Base-by-base conservation (phyloP, 2,113 vertebrate genomes). In the Piprites chloris region DNA sequence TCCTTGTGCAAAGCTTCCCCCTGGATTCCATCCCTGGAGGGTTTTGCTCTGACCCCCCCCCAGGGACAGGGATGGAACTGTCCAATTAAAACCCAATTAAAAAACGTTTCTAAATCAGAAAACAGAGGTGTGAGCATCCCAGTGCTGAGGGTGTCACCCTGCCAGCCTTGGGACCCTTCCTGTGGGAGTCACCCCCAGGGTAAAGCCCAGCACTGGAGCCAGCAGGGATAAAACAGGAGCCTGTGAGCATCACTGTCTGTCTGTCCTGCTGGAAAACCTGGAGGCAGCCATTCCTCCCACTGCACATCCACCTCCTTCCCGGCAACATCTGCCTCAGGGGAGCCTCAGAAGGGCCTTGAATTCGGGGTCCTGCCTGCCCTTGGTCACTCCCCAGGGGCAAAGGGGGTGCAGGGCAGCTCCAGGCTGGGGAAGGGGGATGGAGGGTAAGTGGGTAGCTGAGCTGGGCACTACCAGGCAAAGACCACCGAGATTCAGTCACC, bases 251-350 rank as follows among this genome's bases (percentile, higher is more conserved):
- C 1, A 0, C 62, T 37, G 28, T 27, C 61, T n/a, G 73, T 35
- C 75, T 62, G 58, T 53, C 66, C 84, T 66, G 61, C 50, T 55
- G 49, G n/a, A 62, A 21, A 65, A 55, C 61, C 5, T 9, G 20
- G 7, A 59, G 24, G 28, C 14, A 49, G 72, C 47, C 6, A 0
- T 6, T 55, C 55, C 72, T n/a, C 7, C 12, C 3, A 1, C 63
- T n/a, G 77, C 49, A 27, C 55, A n/a, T 3, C 61, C 74, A 52
- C 3, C 62, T n/a, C 52, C 61, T 12, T 20, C 86, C 67, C 72
- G 47, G 33, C 2, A 5, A 4, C 3, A 15, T 3, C 46, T 30
- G 33, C 32, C 55, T 30, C 3, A 0, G 39, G 39, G n/a, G 27
- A 87, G 65, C 24, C 32, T 52, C 58, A 61, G 30, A 12, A n/a